phyloP scores from a whole-genome alignment of 2,888 invertebrate genomes.

The Hedychridium roseum region DNA sequence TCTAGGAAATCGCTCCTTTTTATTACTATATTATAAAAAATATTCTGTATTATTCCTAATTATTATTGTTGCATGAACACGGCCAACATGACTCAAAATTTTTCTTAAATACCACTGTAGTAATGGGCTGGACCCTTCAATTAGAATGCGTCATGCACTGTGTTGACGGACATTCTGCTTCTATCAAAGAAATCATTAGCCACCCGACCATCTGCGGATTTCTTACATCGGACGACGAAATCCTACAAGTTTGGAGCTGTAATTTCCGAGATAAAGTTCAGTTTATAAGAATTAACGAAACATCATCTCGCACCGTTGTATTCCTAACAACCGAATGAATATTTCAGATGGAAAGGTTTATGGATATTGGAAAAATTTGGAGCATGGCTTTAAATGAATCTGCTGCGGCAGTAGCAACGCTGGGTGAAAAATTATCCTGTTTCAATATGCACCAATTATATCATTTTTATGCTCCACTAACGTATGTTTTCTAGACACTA shows the following conservation, averaged over 20 bases:
- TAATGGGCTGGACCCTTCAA: constrained; percentile 33
- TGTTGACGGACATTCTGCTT: constrained; percentile 23
- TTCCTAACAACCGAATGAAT: neutral
- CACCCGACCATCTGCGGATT: constrained; percentile 46
- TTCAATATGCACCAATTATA: constrained; percentile 44
- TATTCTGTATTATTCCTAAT: no score
- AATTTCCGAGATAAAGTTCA: constrained; percentile 32
- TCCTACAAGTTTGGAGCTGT: constrained; percentile 46
- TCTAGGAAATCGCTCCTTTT: no score
- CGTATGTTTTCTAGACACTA: constrained; percentile 29
- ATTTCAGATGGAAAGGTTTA: constrained; percentile 29
- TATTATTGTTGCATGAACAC: no score
- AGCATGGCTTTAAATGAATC: constrained; percentile 27
- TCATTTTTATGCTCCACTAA: constrained; percentile 38
- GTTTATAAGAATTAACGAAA: no score
- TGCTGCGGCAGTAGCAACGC: constrained; percentile 25
- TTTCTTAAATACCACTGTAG: constrained; percentile 7
- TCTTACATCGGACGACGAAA: constrained; percentile 27
- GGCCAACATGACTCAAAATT: neutral
- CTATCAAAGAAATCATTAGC: constrained; percentile 19
- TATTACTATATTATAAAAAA: no score
- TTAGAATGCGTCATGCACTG: constrained; percentile 34
- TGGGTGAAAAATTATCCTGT: constrained; percentile 33
- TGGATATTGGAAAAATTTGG: constrained; percentile 26
- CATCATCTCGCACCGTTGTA: no score